These are phyloP conservation scores for Callorhinus ursinus DNA, from an alignment of 2,113 vertebrate genomes.

Conservation along the genomic window DNA sequence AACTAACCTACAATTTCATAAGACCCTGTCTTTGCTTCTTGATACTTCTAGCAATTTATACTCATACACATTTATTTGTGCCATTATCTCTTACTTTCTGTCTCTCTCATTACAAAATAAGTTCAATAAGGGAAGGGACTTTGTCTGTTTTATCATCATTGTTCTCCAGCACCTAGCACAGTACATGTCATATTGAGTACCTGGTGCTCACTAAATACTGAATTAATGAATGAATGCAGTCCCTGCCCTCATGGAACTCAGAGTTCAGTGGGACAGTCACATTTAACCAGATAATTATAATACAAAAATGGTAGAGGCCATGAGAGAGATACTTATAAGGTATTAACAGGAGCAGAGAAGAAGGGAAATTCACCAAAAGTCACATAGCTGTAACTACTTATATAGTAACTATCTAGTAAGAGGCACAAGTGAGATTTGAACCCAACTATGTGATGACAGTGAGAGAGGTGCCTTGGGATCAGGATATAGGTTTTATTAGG, in stretches of 20 bases:
- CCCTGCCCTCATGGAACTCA: background rate
- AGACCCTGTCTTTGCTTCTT: background rate
- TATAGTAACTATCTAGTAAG: background rate
- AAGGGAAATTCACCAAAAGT: background rate
- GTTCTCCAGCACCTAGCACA: background rate
- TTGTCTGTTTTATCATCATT: background rate
- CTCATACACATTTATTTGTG: background rate
- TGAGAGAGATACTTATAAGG: background rate
- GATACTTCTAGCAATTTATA: background rate
- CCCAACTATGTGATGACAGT: background rate
- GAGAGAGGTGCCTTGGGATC: background rate
- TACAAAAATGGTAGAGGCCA: background rate
- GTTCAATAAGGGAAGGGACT: background rate
- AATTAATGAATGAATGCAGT: background rate
- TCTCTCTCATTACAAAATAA: background rate
- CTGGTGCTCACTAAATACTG: background rate
- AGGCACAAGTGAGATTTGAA: background rate
- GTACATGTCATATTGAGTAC: background rate
- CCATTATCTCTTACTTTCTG: background rate
- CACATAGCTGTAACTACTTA: background rate
- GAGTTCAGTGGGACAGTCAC: background rate
- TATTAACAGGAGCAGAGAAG: background rate
- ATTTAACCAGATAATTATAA: background rate
- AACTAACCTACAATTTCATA: background rate
- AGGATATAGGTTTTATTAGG: background rate